Percentiles rank a stretch among this genome's conserved stretches.
Conservation (phyloP, 2,113 vertebrate genomes). For the Antechinus flavipes region DNA sequence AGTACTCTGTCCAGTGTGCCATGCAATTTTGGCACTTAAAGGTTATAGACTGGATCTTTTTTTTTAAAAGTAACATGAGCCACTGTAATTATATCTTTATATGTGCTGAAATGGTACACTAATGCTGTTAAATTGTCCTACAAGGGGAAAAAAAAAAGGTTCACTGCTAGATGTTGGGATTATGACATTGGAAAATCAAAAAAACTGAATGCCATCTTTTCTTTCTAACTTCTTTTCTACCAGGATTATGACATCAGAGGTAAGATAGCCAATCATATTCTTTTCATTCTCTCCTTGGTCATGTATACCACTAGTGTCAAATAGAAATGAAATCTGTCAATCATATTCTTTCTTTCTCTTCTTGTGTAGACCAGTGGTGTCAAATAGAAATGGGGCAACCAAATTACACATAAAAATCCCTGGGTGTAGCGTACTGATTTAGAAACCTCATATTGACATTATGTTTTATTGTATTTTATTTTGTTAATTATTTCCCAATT, state of each 20-base stretch:
- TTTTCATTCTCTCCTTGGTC: too few species aligned
- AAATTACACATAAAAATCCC: not conserved
- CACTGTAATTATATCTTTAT: not conserved
- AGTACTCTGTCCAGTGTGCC: not conserved
- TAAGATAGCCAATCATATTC: constrained; percentile 26
- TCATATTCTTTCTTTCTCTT: not conserved
- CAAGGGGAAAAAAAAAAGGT: not conserved
- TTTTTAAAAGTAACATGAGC: not conserved
- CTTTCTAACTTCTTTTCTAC: not conserved
- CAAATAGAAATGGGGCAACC: not conserved
- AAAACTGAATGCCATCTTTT: not conserved
- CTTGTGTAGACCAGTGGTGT: not conserved
- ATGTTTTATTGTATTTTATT: not conserved
- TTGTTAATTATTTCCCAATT: not conserved
- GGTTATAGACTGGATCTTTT: not conserved
- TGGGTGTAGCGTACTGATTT: not conserved
- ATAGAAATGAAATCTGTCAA: not conserved
- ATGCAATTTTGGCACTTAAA: not conserved
- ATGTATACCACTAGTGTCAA: too few species aligned
- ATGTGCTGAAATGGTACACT: not conserved
- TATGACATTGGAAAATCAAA: constrained; percentile 24
- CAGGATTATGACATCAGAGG: constrained; percentile 66
- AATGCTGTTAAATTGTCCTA: not conserved
- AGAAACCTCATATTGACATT: not conserved
- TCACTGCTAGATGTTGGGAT: not conserved